Conservation (phyloP, 1,140 invertebrate species). For the Drosophila albomicans region DNA sequence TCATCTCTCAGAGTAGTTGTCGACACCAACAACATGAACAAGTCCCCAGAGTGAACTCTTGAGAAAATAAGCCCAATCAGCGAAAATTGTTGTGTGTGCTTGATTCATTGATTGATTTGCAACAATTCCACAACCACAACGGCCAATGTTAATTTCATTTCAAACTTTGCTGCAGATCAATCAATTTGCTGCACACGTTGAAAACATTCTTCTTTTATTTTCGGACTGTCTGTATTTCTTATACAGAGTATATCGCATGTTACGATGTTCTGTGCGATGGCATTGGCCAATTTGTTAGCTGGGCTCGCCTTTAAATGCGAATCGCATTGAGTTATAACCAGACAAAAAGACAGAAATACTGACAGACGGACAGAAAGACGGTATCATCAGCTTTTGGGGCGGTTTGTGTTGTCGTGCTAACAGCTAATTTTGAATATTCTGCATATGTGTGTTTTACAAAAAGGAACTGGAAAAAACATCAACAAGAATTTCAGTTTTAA, state of each 20-base stretch:
- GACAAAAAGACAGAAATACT: neutral
- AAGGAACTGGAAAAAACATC: slow-evolving; percentile 39
- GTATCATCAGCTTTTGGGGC: slow-evolving; percentile 5
- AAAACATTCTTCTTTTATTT: slow-evolving; percentile 12
- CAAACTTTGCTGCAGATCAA: slow-evolving; percentile 57
- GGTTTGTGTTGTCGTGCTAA: slow-evolving; percentile 59
- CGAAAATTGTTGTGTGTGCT: slow-evolving; percentile 9
- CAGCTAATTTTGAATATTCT: slow-evolving; percentile 75
- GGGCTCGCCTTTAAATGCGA: slow-evolving; percentile 57
- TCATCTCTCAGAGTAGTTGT: neutral
- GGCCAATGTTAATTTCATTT: slow-evolving; percentile 37
- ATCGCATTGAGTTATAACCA: slow-evolving; percentile 38
- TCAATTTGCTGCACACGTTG: slow-evolving; percentile 66
- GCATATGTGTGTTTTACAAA: slow-evolving; percentile 68
- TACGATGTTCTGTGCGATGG: slow-evolving; percentile 15
- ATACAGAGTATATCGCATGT: slow-evolving; percentile 11
- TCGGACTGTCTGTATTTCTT: slow-evolving; percentile 8
- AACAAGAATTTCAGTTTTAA: slow-evolving; percentile 54
- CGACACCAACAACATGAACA: neutral
- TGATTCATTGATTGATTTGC: slow-evolving; percentile 68
- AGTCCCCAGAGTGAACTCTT: slow-evolving; percentile 6
- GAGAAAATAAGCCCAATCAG: slow-evolving; percentile 34
- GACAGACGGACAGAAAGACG: neutral
- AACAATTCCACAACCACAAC: slow-evolving; percentile 43
- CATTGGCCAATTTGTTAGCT: slow-evolving; percentile 25